These are phyloP conservation scores for Macquaria australasica DNA, from an alignment of 2,113 vertebrate genomes.

Conservation along the genomic window DNA sequence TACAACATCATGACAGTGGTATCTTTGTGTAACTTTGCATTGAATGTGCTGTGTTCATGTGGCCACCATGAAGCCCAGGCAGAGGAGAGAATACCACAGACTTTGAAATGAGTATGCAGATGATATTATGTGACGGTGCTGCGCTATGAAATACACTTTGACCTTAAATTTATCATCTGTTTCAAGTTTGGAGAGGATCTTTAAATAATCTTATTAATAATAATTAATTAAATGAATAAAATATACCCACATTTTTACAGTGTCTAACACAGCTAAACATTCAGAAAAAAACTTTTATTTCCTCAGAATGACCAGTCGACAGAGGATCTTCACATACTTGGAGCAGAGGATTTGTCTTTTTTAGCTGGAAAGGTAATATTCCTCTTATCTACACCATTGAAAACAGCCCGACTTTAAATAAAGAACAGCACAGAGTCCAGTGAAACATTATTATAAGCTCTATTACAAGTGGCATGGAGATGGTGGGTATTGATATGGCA, in stretches of 20 bases:
- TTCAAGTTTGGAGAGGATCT: background rate
- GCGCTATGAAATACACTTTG: background rate
- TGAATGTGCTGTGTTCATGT: slow-evolving; percentile 14
- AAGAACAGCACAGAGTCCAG: background rate
- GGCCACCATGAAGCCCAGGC: background rate
- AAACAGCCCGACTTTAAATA: background rate
- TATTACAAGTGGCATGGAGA: background rate
- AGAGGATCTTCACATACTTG: slow-evolving; percentile 88
- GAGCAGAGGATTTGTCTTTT: slow-evolving; percentile 88
- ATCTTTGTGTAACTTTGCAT: slow-evolving; percentile 41
- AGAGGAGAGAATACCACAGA: background rate
- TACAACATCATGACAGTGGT: slow-evolving; percentile 13
- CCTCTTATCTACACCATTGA: background rate
- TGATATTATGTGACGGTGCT: background rate
- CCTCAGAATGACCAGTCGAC: slow-evolving; percentile 88
- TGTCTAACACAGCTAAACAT: background rate
- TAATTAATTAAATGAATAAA: too few species aligned
- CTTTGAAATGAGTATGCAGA: background rate
- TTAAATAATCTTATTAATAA: background rate
- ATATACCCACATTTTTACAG: background rate
- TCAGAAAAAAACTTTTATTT: slow-evolving; percentile 1
- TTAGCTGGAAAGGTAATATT: slow-evolving; percentile 89
- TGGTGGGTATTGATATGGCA: slow-evolving; percentile 6
- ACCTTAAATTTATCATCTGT: background rate
- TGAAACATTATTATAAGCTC: background rate